Evolutionary conservation across 2,888 invertebrate genomes (phyloP).

Genomic region (Empis stercorea): DNA sequence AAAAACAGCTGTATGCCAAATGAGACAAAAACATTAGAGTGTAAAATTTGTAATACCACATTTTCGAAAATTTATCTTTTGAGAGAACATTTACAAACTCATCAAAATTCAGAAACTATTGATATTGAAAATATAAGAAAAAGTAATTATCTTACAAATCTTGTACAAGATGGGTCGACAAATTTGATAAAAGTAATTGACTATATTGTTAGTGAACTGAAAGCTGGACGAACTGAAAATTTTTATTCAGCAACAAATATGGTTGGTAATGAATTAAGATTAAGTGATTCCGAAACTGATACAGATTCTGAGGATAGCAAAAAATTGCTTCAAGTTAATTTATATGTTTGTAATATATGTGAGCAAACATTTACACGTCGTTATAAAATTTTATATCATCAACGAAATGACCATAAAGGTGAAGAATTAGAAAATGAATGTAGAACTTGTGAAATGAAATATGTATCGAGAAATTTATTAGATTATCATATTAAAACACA

Average conservation of each 20-base stretch:
- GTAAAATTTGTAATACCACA: slow-evolving; percentile 31
- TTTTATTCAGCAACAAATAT: slow-evolving; percentile 27
- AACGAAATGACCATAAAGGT: slow-evolving; percentile 28
- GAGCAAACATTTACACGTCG: slow-evolving; percentile 23
- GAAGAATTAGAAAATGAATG: slow-evolving; percentile 41
- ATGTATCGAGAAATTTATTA: slow-evolving; percentile 40
- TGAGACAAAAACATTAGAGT: slow-evolving; percentile 29
- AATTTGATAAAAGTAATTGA: background rate
- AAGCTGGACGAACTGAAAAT: slow-evolving; percentile 3
- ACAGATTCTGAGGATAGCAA: slow-evolving; percentile 16
- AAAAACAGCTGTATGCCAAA: slow-evolving; percentile 24
- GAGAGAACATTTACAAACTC: slow-evolving; percentile 23
- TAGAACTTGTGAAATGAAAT: slow-evolving; percentile 40
- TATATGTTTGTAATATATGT: slow-evolving; percentile 26
- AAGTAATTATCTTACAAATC: background rate
- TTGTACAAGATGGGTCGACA: no score
- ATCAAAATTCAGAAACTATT: slow-evolving; percentile 19
- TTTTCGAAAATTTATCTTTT: slow-evolving; percentile 27
- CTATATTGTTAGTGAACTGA: background rate
- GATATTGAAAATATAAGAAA: background rate
- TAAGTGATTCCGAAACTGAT: slow-evolving; percentile 33
- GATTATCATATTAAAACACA: slow-evolving; percentile 40
- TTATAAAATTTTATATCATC: slow-evolving; percentile 28
- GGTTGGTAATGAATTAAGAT: slow-evolving; percentile 26
- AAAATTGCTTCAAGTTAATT: background rate